Evolutionary conservation across 2,888 invertebrate genomes (phyloP).

Genomic region (Trichogramma dendrolimi): DNA sequence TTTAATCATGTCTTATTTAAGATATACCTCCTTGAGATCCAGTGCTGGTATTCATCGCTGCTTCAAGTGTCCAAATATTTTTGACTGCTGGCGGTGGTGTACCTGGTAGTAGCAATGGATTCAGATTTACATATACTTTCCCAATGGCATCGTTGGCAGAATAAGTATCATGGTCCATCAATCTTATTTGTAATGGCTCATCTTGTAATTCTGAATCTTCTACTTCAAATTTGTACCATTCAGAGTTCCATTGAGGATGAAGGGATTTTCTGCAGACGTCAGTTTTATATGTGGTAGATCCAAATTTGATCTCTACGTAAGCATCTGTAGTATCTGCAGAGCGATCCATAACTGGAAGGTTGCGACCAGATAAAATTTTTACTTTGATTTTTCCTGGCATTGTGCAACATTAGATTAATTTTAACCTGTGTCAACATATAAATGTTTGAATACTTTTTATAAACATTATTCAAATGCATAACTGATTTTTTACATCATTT

Average conservation of each 20-base stretch:
- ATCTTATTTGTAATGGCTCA: slow-evolving; percentile 88
- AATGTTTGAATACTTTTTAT: no score
- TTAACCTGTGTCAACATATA: no score
- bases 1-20: not conserved
- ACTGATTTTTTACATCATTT: no score
- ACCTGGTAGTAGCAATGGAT: slow-evolving; percentile 75
- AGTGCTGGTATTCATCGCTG: slow-evolving; percentile 42
- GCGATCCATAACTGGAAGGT: slow-evolving; percentile 95
- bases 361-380: slow-evolving; percentile 87
- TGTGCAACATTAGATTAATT: slow-evolving; percentile 38
- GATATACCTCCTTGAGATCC: slow-evolving; percentile 51
- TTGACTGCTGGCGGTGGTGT: slow-evolving; percentile 55
- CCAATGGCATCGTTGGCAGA: slow-evolving; percentile 98
- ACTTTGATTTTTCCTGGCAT: slow-evolving; percentile 98
- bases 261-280: slow-evolving; percentile 92
- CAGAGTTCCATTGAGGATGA: slow-evolving; percentile 95
- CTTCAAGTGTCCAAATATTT: slow-evolving; percentile 48
- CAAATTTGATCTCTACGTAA: slow-evolving; percentile 93
- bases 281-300: slow-evolving; percentile 86
- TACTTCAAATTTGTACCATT: slow-evolving; percentile 93
- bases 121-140: slow-evolving; percentile 91
- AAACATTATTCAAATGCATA: no score
- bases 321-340: slow-evolving; percentile 96
- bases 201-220: slow-evolving; percentile 98
- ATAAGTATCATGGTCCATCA: slow-evolving; percentile 98